Conservation (phyloP, 2,797 vertebrate species). For the Oreochromis mossambicus region DNA sequence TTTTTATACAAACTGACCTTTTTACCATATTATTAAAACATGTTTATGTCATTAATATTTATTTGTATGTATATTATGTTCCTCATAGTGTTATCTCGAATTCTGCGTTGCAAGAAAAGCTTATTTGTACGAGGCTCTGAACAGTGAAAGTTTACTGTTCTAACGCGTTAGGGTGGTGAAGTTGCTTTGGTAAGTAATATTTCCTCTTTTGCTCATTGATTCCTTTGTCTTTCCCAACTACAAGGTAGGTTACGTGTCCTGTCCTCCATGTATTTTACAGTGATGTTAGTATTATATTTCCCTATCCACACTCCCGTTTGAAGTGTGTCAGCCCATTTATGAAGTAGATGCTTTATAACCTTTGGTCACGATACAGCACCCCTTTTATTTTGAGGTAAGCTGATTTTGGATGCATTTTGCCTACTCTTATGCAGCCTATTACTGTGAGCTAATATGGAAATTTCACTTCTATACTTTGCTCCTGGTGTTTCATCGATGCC, state of each 20-base stretch:
- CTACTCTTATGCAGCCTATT: accelerated
- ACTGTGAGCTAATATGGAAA: not conserved
- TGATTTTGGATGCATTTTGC: not conserved
- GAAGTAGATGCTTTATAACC: not conserved
- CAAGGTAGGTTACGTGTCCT: not conserved
- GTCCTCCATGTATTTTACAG: not conserved
- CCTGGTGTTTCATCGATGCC: not conserved
- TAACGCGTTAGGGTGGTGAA: not conserved
- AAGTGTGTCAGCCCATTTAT: not conserved
- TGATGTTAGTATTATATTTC: not conserved
- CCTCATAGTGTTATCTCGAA: not conserved
- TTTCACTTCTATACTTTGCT: accelerated
- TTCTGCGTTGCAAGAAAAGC: not conserved
- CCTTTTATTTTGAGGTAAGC: not conserved
- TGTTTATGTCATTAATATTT: not conserved
- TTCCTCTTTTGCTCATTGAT: not conserved
- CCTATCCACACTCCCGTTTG: not conserved
- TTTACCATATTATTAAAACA: not conserved
- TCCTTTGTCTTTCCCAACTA: not conserved
- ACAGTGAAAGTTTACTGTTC: not conserved
- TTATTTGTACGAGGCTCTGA: not conserved
- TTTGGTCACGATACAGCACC: not conserved
- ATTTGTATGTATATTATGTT: not conserved
- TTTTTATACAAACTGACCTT: not conserved
- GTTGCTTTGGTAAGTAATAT: not conserved